phyloP scores from a whole-genome alignment of 2,888 invertebrate species.

The Chrysodeixis includens region DNA sequence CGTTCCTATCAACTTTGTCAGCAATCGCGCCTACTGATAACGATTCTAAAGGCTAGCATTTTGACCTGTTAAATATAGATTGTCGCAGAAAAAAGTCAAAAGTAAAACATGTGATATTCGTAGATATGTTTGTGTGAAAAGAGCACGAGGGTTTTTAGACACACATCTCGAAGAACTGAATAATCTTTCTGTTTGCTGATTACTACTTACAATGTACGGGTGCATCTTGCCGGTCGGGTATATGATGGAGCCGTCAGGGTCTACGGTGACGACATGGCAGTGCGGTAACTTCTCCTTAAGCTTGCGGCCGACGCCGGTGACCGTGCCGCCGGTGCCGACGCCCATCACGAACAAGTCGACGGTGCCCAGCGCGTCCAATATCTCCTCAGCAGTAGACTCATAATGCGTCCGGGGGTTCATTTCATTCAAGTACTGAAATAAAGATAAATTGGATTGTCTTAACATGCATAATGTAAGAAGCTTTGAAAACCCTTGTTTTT shows the following conservation, averaged over 20 bases:
- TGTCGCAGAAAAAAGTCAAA: too few relatives aligned
- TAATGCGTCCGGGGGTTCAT: constrained; percentile 98
- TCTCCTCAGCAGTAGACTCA: constrained; percentile 97
- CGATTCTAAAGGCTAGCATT: not conserved
- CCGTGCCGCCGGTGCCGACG: constrained; percentile 97
- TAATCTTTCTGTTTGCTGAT: too few relatives aligned
- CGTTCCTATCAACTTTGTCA: not conserved
- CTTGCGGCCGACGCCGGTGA: constrained; percentile 96
- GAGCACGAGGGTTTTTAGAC: too few relatives aligned
- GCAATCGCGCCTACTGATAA: not conserved
- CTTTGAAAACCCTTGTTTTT: too few relatives aligned
- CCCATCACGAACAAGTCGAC: constrained; percentile 95
- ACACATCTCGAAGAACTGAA: too few relatives aligned
- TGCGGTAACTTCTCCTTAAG: constrained; percentile 94
- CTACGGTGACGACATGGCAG: constrained; percentile 94
- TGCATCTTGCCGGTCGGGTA: constrained; percentile 89
- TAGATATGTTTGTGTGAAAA: too few relatives aligned
- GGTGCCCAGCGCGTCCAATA: constrained; percentile 91
- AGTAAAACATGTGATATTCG: too few relatives aligned
- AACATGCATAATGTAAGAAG: too few relatives aligned
- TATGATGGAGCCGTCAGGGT: constrained; percentile 93
- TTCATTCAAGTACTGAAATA: constrained; percentile 93
- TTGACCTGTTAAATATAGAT: too few relatives aligned
- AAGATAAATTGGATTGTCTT: not conserved
- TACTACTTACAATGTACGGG: constrained; percentile 63